Evolutionary conservation across 2,113 vertebrate genomes (phyloP), one percentile per base, ranked within the genome.

Genomic region (Gambusia holbrooki): DNA sequence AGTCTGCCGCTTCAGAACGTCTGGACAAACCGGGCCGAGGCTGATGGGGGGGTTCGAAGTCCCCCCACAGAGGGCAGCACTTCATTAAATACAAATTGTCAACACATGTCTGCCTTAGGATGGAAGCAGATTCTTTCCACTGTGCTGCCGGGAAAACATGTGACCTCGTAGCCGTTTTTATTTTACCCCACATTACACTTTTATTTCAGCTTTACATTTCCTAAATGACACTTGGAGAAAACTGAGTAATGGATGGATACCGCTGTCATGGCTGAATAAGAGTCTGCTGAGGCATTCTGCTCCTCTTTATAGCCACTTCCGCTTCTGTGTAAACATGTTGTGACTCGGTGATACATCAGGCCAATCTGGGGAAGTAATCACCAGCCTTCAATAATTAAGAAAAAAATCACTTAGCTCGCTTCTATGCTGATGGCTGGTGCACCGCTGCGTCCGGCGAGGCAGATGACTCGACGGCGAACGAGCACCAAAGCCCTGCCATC

Each of bases 41-140:
- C 69, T 37, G 37, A 48, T 15, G 45, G 45, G 25, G 33, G 28
- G 33, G 35, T 84, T 87, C 82, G 78, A 71, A 78, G 84, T 79
- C 64, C 48, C 87, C 83, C 87, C 88, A 64, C 77, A 84, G 84
- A 88, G 91, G 81, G 91, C 90, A 88, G 89, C 89, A 93, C 92
- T 93, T 94, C 90, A 94, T 94, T 92, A 91, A 81, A 77, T 51
- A 58, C 88, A 93, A 93, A 94, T 91, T 93, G 88, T 73, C 82
- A 91, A 90, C 93, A 92, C 88, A 84, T 93, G 73, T 85, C 82
- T 91, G 92, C 88, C 90, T 91, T 83, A 87, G 81, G 83, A 88
- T 73, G 86, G 85, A 93, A 90, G 71, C 66, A 28, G 65, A 73
- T 73, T 76, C 79, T 81, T 92, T 90, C 62, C 74, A 74, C 69